These are phyloP conservation scores for Diceros bicornis DNA, from an alignment of 2,797 vertebrate genomes.

Conservation along the genomic window DNA sequence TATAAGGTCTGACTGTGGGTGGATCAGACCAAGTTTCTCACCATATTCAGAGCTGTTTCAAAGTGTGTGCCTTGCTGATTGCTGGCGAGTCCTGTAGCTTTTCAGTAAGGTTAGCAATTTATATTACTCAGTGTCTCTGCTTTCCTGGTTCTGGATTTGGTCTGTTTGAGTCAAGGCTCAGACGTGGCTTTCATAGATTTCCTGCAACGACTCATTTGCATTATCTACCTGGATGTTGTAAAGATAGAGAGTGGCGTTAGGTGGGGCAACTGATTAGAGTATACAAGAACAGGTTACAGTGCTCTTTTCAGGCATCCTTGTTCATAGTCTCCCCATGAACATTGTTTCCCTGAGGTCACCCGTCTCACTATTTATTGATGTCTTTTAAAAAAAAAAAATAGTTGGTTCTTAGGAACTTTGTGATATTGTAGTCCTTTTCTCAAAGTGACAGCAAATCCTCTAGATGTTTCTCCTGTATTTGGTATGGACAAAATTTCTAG, in stretches of 20 bases:
- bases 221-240: neutral
- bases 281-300: neutral
- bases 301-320: neutral
- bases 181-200: neutral
- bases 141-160: neutral
- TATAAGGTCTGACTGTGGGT: neutral
- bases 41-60: neutral
- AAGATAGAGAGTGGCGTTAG: neutral
- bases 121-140: neutral
- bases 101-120: neutral
- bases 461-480: neutral
- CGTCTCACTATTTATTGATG: slow-evolving; percentile 2
- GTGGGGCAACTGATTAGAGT: neutral
- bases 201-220: neutral
- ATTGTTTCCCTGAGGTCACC: neutral
- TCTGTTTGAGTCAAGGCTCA: neutral
- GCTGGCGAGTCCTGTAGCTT: neutral
- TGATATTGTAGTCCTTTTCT: slow-evolving; percentile 43
- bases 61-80: neutral
- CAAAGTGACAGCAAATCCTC: slow-evolving; percentile 27
- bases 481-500: neutral
- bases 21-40: neutral
- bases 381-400: slow-evolving; percentile 20
- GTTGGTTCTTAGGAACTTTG: slow-evolving; percentile 17
- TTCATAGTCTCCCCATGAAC: neutral